Percentiles rank a stretch among this genome's conserved stretches.
phyloP scores from a whole-genome alignment of 1,140 invertebrate species.

The Steinernema khuongi region DNA sequence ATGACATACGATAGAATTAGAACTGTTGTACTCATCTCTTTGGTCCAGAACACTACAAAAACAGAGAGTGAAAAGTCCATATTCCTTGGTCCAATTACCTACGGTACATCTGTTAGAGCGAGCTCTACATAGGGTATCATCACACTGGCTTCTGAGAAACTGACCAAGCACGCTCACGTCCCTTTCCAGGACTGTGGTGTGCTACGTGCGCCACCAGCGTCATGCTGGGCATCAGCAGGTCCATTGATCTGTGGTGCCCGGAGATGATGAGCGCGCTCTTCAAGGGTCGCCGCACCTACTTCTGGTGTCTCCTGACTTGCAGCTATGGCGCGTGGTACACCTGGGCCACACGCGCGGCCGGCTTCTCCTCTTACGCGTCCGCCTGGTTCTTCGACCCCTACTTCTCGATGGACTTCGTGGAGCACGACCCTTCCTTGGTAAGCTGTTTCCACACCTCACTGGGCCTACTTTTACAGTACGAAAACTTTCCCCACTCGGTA shows the following conservation, averaged over 20 bases:
- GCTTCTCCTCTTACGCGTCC: constrained; percentile 3
- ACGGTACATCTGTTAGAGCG: too few relatives aligned
- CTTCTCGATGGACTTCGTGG: neutral
- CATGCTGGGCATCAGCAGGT: neutral
- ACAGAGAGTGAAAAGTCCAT: too few relatives aligned
- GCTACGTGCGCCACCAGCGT: constrained; percentile 9
- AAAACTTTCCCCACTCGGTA: neutral
- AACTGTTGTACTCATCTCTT: too few relatives aligned
- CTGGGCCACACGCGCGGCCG: neutral
- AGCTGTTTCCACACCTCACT: neutral
- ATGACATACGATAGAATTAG: too few relatives aligned
- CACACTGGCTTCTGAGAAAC: too few relatives aligned
- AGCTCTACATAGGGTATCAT: too few relatives aligned
- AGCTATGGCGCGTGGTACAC: constrained; percentile 4
- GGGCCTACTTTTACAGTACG: neutral
- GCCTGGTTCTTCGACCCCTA: constrained; percentile 26
- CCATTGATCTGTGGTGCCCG: neutral
- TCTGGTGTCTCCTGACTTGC: neutral
- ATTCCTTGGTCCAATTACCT: too few relatives aligned
- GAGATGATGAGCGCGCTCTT: neutral
- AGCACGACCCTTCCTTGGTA: neutral
- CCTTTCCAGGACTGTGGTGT: neutral
- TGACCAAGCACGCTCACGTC: too few relatives aligned
- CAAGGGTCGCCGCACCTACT: constrained; percentile 9
- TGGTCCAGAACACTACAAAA: too few relatives aligned